Evolutionary conservation across 2,888 invertebrate genomes (phyloP).

Genomic region (Rosalia funebris): DNA sequence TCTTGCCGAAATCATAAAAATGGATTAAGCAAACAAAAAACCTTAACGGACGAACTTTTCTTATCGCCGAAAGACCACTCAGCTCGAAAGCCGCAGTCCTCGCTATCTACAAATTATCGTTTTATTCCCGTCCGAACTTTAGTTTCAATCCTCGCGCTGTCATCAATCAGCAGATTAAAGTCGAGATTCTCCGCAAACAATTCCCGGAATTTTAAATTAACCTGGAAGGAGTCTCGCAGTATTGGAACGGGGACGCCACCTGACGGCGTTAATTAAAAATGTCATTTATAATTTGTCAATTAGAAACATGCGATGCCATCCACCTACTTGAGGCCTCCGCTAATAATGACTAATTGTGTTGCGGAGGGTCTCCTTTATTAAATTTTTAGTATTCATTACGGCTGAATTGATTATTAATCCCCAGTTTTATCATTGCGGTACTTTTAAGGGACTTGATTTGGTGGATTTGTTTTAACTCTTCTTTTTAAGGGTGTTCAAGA

Average conservation of each 20-base stretch:
- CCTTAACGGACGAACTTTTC: not conserved
- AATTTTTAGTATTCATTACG: too few relatives aligned
- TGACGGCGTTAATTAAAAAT: conserved; percentile 13
- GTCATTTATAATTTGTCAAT: conserved; percentile 21
- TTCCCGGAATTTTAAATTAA: conserved; percentile 20
- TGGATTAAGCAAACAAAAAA: conserved; percentile 9
- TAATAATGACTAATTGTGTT: conserved; percentile 13
- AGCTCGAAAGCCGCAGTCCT: not conserved
- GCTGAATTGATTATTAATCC: too few relatives aligned
- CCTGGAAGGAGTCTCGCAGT: not conserved
- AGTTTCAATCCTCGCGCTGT: conserved; percentile 9
- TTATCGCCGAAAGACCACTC: conserved; percentile 9
- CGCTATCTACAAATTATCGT: conserved; percentile 17
- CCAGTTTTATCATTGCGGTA: too few relatives aligned
- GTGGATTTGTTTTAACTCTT: too few relatives aligned
- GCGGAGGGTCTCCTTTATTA: not conserved
- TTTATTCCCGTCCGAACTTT: conserved; percentile 17
- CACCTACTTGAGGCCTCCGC: not conserved
- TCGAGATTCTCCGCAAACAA: conserved; percentile 14
- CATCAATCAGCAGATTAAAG: conserved; percentile 29
- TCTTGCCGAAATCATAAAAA: conserved; percentile 4
- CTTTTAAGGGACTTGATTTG: too few relatives aligned
- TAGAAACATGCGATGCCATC: not conserved
- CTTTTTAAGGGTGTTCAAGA: too few relatives aligned
- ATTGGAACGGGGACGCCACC: not conserved